These are phyloP conservation scores for Holothuria glaberrima DNA, from an alignment of 35 echinoderm and acorn worm species.

Conservation along the genomic window DNA sequence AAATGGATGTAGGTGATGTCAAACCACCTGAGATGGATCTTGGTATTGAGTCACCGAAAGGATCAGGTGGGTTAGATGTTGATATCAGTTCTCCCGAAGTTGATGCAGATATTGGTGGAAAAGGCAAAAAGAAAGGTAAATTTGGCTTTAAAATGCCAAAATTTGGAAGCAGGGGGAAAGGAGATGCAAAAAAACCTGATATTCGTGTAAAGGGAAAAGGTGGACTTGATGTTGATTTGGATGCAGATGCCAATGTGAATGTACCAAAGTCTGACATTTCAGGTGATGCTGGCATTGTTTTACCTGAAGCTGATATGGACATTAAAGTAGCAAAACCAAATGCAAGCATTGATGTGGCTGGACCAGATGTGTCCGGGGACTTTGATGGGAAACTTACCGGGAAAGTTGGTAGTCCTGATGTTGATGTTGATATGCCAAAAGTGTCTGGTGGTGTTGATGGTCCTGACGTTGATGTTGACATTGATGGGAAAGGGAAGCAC, in stretches of 20 bases:
- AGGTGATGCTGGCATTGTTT: conserved; percentile 51
- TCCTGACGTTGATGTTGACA: conserved; percentile 70
- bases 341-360: conserved; percentile 32
- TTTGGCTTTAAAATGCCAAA: conserved; percentile 79
- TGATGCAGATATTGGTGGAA: conserved; percentile 53
- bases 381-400: conserved; percentile 26
- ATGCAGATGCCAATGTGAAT: conserved; percentile 55
- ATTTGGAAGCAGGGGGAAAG: conserved; percentile 58
- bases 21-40: conserved; percentile 26
- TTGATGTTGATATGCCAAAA: conserved; percentile 30
- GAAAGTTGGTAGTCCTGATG: conserved; percentile 22
- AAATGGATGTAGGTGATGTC: conserved; percentile 49
- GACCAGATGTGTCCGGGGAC: conserved; percentile 43
- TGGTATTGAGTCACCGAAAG: conserved; percentile 40
- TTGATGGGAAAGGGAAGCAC: conserved; percentile 45
- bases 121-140: conserved; percentile 60
- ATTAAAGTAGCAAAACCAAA: conserved; percentile 53
- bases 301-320: conserved; percentile 50
- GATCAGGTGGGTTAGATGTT: conserved; percentile 50
- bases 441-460: conserved; percentile 28
- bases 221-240: conserved; percentile 46
- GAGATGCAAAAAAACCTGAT: conserved; percentile 39
- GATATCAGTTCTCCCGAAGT: conserved; percentile 61
- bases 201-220: conserved; percentile 41
- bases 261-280: conserved; percentile 58